A percentile compares a stretch with the other conserved stretches of the same genome.
These are phyloP conservation scores for Zaprionus gabonicus DNA, from an alignment of 1,140 invertebrate genomes.

Conservation along the genomic window DNA sequence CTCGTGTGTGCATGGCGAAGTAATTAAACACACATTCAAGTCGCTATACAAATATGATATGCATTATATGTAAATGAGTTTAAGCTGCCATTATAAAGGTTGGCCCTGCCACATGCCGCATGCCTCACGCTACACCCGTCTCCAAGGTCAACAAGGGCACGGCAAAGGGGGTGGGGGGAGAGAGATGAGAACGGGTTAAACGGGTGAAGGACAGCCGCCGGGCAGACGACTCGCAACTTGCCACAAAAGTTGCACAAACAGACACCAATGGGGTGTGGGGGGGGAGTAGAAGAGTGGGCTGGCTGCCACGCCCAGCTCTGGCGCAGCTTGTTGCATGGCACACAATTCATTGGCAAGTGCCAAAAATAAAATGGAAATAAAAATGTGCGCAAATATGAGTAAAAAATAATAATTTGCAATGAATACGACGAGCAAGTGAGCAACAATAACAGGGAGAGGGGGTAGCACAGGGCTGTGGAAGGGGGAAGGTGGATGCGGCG, in stretches of 20 bases:
- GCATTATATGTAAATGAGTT: constrained; percentile 59
- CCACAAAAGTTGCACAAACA: constrained; percentile 22
- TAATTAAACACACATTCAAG: constrained; percentile 59
- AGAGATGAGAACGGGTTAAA: background rate
- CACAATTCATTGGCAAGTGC: constrained; percentile 36
- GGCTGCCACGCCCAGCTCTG: background rate
- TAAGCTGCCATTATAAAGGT: constrained; percentile 54
- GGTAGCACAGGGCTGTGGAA: background rate
- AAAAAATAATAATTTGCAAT: constrained; percentile 45
- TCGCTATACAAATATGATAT: constrained; percentile 56
- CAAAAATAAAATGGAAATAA: constrained; percentile 29
- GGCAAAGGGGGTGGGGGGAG: background rate
- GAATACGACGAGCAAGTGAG: constrained; percentile 12
- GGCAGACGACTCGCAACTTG: constrained; percentile 23
- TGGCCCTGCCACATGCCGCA: constrained; percentile 27
- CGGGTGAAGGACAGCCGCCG: constrained; percentile 25
- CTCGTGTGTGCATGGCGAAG: constrained; percentile 39
- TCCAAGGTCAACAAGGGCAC: constrained; percentile 35
- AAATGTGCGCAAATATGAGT: constrained; percentile 30
- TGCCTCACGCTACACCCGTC: constrained; percentile 18
- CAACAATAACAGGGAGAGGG: background rate
- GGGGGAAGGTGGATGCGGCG: background rate
- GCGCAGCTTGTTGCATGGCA: constrained; percentile 13
- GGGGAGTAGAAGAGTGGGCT: background rate
- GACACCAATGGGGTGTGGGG: background rate